Evolutionary conservation across 1,140 invertebrate genomes (phyloP).

Genomic region (Ridgeia piscesae): DNA sequence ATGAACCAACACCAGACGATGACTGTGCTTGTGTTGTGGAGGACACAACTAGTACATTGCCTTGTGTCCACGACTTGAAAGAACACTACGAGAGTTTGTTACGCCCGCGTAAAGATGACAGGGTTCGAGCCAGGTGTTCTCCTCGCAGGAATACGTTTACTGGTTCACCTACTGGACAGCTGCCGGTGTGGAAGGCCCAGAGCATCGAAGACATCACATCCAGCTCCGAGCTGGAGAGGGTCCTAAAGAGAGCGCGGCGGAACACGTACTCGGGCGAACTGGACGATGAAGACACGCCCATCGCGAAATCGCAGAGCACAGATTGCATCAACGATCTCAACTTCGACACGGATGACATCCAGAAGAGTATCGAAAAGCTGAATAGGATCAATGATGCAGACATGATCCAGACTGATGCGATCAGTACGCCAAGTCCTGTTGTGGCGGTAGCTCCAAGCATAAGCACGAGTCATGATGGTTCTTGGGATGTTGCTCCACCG

Average conservation of each 20-base stretch:
- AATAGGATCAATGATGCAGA: background rate
- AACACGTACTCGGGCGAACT: background rate
- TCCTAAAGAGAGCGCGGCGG: background rate
- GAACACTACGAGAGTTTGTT: background rate
- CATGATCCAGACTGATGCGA: background rate
- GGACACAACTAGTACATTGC: background rate
- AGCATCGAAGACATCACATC: background rate
- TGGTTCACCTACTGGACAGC: background rate
- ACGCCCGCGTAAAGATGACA: background rate
- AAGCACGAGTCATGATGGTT: background rate
- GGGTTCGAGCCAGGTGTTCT: background rate
- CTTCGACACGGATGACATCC: background rate
- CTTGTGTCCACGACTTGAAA: background rate
- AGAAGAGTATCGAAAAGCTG: background rate
- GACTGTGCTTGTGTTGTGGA: background rate
- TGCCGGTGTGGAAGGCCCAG: background rate
- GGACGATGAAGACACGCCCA: background rate
- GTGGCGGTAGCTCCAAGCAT: background rate
- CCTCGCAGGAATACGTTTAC: background rate
- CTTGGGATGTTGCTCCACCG: background rate
- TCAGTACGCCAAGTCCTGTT: background rate
- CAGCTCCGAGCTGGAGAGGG: background rate
- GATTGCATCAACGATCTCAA: background rate
- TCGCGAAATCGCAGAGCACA: background rate
- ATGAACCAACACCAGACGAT: background rate